These are phyloP conservation scores for Pogona vitticeps DNA, from an alignment of 2,113 vertebrate genomes.

Conservation along the genomic window DNA sequence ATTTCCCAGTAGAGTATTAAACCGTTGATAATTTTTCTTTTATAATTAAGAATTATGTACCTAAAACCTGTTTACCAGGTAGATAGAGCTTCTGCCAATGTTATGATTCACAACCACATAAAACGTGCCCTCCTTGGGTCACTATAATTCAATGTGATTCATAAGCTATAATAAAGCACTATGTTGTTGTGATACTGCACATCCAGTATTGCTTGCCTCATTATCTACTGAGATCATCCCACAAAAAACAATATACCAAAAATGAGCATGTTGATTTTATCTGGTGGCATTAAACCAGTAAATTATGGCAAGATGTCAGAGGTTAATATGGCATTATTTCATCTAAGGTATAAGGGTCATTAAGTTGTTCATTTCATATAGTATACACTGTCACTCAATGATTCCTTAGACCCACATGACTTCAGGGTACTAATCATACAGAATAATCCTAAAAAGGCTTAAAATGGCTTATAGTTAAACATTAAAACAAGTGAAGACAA, in stretches of 20 bases:
- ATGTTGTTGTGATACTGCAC: not conserved
- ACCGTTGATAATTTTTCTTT: conserved; percentile 59
- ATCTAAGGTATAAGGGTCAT: not conserved
- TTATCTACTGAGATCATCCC: not conserved
- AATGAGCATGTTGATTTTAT: not conserved
- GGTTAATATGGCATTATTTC: not conserved
- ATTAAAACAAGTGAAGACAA: not conserved
- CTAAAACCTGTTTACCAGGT: conserved; percentile 50
- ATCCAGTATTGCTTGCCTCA: not conserved
- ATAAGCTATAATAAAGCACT: conserved; percentile 2
- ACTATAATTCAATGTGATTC: conserved; percentile 3
- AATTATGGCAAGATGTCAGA: not conserved
- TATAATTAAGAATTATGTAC: conserved; percentile 66
- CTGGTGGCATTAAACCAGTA: not conserved
- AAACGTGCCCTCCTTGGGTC: conserved; percentile 20
- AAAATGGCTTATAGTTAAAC: not conserved
- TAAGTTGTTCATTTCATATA: not conserved
- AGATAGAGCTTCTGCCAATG: conserved; percentile 26
- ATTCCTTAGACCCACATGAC: too few species aligned
- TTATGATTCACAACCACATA: conserved; percentile 14
- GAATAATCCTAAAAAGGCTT: not conserved
- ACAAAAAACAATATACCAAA: not conserved
- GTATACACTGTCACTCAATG: too few species aligned
- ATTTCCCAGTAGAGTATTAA: conserved; percentile 66
- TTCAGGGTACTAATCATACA: too few species aligned